These are phyloP conservation scores for Megaceryle torquata DNA, from an alignment of 2,113 vertebrate species.

Conservation along the genomic window DNA sequence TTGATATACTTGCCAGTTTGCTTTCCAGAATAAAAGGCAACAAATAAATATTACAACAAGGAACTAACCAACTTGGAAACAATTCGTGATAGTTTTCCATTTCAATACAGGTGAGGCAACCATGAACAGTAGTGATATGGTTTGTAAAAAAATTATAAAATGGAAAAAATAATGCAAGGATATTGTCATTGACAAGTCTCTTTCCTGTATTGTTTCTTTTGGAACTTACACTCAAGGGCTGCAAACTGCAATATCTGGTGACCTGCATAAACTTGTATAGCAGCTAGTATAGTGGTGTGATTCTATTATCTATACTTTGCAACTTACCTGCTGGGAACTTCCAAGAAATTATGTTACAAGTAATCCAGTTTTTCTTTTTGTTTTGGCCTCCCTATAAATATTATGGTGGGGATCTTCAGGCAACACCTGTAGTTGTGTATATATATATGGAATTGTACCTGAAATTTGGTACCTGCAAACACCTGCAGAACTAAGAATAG, in stretches of 20 bases:
- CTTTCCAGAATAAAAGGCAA: background rate
- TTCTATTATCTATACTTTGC: constrained; percentile 51
- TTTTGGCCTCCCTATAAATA: background rate
- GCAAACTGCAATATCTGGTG: constrained; percentile 26
- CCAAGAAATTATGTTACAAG: constrained; percentile 4
- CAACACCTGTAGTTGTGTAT: background rate
- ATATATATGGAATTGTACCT: background rate
- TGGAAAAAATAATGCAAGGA: background rate
- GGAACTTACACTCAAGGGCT: background rate
- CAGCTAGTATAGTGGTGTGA: constrained; percentile 32
- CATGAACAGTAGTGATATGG: background rate
- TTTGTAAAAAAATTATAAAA: background rate
- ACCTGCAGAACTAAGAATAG: background rate
- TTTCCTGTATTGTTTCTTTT: constrained; percentile 13
- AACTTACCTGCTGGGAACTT: constrained; percentile 55
- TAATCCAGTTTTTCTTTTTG: constrained; percentile 3
- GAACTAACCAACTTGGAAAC: background rate
- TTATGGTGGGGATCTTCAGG: background rate
- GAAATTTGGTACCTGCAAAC: constrained; percentile 1
- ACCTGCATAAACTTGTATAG: constrained; percentile 48
- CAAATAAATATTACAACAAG: background rate
- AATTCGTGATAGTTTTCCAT: background rate
- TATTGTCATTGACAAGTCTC: background rate
- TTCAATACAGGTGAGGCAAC: background rate
- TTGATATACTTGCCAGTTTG: background rate